Percentiles rank a stretch among this genome's conserved stretches.
Evolutionary conservation across 2,113 vertebrate genomes (phyloP).

Genomic region (Eublepharis macularius): DNA sequence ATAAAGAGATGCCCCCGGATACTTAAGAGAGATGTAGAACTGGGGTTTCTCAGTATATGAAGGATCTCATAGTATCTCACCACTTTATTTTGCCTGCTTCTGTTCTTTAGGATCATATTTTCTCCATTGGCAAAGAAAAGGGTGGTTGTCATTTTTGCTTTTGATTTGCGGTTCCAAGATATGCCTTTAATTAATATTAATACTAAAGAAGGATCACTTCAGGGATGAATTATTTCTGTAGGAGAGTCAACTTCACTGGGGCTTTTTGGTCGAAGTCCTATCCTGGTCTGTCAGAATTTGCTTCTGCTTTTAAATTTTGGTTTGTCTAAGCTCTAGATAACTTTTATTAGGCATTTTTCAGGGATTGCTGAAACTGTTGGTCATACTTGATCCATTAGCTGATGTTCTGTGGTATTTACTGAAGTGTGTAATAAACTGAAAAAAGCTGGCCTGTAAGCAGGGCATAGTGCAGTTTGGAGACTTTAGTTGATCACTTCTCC

Average conservation of each 20-base stretch:
- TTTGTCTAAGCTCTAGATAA: neutral
- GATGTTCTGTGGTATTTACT: neutral
- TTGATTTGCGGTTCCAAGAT: neutral
- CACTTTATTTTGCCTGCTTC: neutral
- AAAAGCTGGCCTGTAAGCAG: neutral
- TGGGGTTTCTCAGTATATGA: too few relatives aligned
- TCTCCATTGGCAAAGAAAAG: neutral
- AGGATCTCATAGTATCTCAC: neutral
- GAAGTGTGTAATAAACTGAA: neutral
- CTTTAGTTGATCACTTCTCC: slow-evolving; percentile 8
- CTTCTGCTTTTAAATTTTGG: neutral
- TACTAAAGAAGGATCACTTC: neutral
- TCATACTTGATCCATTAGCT: neutral
- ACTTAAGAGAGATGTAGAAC: too few relatives aligned
- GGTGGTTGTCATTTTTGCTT: neutral
- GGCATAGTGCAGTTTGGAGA: neutral
- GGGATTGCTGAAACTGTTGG: neutral
- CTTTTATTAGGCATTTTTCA: neutral
- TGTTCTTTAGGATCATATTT: neutral
- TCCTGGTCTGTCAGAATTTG: neutral
- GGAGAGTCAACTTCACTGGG: neutral
- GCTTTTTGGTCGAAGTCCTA: neutral
- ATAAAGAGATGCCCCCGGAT: too few relatives aligned
- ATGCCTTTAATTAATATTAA: neutral
- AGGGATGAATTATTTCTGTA: neutral